These are phyloP conservation scores for Druon quercuslanigerum DNA, from an alignment of 1,140 invertebrate species.

Conservation along the genomic window DNA sequence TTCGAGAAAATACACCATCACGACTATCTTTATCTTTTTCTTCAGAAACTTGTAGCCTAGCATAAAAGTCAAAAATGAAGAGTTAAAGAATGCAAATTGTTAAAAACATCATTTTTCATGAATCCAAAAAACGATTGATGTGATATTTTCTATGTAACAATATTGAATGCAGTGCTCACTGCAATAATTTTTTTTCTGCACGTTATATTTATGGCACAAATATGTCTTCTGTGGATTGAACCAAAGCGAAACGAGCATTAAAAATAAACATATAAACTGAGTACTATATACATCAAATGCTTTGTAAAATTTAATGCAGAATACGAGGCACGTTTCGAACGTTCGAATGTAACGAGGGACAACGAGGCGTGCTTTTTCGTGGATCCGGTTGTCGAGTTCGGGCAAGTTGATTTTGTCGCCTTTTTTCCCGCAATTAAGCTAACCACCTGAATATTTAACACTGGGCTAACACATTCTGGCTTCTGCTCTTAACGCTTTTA, in stretches of 20 bases:
- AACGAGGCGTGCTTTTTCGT: slow-evolving; percentile 3
- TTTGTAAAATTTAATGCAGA: slow-evolving; percentile 10
- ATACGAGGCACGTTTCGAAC: slow-evolving; percentile 18
- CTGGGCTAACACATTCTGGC: slow-evolving; percentile 34
- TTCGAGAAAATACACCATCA: slow-evolving; percentile 6
- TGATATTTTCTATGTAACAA: too few relatives aligned
- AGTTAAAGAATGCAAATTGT: too few relatives aligned
- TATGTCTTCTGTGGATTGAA: too few relatives aligned
- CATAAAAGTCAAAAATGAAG: too few relatives aligned
- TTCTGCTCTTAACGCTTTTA: slow-evolving; percentile 32
- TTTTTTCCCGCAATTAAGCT: slow-evolving; percentile 50
- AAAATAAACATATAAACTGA: neutral
- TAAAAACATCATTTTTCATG: too few relatives aligned
- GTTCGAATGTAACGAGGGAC: slow-evolving; percentile 1
- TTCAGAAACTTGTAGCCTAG: neutral
- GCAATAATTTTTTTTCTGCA: too few relatives aligned
- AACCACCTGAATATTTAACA: slow-evolving; percentile 51
- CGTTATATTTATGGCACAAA: neutral
- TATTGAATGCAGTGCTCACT: too few relatives aligned
- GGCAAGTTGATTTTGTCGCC: slow-evolving; percentile 31
- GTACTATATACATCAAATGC: neutral
- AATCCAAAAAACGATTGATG: too few relatives aligned
- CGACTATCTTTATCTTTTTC: slow-evolving; percentile 29
- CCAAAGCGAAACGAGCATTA: too few relatives aligned
- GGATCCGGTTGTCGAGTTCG: slow-evolving; percentile 1